A percentile compares a stretch with the other conserved stretches of the same genome.
These are phyloP conservation scores for Plusia festucae DNA, from an alignment of 2,888 invertebrate species.

Conservation along the genomic window DNA sequence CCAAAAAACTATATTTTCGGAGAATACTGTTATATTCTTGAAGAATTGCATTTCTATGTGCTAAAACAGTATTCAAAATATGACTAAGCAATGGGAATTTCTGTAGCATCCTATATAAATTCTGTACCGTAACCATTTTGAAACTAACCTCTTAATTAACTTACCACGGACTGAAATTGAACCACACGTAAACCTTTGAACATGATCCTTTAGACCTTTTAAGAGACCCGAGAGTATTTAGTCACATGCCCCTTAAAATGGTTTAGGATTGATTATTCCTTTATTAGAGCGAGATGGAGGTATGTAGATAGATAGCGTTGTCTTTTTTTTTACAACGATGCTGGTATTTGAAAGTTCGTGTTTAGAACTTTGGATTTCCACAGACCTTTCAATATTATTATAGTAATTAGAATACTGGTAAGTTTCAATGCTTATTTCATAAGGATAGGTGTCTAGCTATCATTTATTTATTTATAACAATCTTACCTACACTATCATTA, in stretches of 20 bases:
- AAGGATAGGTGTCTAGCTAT: no score
- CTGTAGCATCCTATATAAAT: no score
- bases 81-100: no score
- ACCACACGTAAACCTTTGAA: background rate
- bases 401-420: background rate
- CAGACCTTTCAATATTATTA: background rate
- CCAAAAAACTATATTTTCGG: no score
- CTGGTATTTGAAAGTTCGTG: background rate
- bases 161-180: background rate
- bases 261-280: background rate
- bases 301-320: background rate
- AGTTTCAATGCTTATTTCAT: no score
- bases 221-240: background rate
- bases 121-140: conserved; percentile 1
- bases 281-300: background rate
- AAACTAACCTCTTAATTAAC: background rate
- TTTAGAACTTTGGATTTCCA: background rate
- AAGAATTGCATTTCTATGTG: no score
- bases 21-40: no score
- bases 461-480: no score
- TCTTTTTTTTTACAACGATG: background rate
- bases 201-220: background rate
- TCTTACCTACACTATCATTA: no score
- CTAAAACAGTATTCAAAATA: no score
- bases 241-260: background rate